Evolutionary conservation across 2,113 vertebrate species (phyloP).

Genomic region (Parotia lawesii): DNA sequence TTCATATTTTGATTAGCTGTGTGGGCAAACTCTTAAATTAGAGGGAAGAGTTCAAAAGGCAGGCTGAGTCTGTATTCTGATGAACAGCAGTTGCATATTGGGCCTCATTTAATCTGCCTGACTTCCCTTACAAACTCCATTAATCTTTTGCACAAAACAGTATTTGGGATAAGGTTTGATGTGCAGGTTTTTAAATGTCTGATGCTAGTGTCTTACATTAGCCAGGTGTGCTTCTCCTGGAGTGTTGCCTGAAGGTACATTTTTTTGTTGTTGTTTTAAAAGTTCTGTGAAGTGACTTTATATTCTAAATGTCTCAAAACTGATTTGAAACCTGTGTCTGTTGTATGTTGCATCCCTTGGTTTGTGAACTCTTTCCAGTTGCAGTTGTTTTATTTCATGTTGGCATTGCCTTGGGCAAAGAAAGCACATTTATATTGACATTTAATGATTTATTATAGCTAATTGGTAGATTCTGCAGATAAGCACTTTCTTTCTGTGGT

Average conservation of each 20-base stretch:
- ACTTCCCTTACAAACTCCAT: not conserved
- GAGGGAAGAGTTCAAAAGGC: constrained; percentile 42
- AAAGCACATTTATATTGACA: constrained; percentile 28
- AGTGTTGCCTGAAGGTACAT: not conserved
- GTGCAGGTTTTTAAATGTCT: not conserved
- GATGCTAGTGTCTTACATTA: not conserved
- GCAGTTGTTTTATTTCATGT: constrained; percentile 4
- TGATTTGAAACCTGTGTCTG: not conserved
- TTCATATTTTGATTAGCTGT: constrained; percentile 55
- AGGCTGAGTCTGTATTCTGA: not conserved
- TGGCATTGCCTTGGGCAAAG: constrained; percentile 31
- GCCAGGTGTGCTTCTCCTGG: not conserved
- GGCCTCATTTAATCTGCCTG: not conserved
- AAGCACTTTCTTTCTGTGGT: constrained; percentile 7
- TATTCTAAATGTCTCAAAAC: not conserved
- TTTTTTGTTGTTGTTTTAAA: not conserved
- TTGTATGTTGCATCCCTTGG: not conserved
- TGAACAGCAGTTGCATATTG: not conserved
- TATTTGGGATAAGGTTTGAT: not conserved
- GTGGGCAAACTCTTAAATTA: constrained; percentile 45
- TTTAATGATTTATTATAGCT: constrained; percentile 53
- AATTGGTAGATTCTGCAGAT: constrained; percentile 32
- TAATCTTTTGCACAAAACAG: not conserved
- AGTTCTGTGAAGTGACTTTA: not conserved
- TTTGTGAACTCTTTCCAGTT: not conserved